These are phyloP conservation scores for Boleophthalmus pectinirostris DNA, from an alignment of 2,113 vertebrate genomes.

Conservation along the genomic window DNA sequence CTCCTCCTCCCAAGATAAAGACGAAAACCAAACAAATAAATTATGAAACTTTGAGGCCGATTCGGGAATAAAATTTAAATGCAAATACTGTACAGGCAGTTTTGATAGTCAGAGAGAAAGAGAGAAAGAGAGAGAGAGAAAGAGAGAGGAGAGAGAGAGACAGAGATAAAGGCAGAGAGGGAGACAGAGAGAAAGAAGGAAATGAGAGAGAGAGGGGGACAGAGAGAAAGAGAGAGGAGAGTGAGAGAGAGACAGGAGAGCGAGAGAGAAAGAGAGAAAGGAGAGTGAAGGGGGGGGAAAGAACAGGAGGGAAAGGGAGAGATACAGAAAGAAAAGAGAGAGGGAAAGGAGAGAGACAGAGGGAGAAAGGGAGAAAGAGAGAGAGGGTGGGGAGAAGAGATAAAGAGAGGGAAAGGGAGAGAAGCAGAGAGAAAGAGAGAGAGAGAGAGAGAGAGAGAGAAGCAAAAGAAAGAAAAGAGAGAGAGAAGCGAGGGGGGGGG, in stretches of 20 bases:
- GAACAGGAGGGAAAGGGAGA: not conserved
- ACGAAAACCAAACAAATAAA: slow-evolving; percentile 26
- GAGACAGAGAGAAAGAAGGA: not conserved
- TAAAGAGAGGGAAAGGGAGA: too few relatives aligned
- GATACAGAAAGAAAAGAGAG: not conserved
- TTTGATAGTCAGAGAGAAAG: not conserved
- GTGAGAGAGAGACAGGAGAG: too few relatives aligned
- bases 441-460: too few relatives aligned
- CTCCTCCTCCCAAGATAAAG: slow-evolving; percentile 3
- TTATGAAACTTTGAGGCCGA: slow-evolving; percentile 23
- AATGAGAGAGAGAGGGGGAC: not conserved
- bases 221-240: not conserved
- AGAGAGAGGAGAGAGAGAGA: not conserved
- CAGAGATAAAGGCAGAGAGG: not conserved
- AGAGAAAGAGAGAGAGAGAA: not conserved
- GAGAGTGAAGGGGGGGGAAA: too few relatives aligned
- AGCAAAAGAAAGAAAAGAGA: not conserved
- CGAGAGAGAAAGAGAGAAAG: not conserved
- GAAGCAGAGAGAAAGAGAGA: not conserved
- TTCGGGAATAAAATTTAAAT: slow-evolving; percentile 24
- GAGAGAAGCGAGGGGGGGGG: too few relatives aligned
- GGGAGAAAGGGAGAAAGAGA: not conserved
- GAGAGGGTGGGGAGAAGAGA: too few relatives aligned
- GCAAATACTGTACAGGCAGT: slow-evolving; percentile 16
- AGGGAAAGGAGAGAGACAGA: not conserved